Evolutionary conservation across 2,797 vertebrate species (phyloP).

Genomic region (Fistularia commersonii): DNA sequence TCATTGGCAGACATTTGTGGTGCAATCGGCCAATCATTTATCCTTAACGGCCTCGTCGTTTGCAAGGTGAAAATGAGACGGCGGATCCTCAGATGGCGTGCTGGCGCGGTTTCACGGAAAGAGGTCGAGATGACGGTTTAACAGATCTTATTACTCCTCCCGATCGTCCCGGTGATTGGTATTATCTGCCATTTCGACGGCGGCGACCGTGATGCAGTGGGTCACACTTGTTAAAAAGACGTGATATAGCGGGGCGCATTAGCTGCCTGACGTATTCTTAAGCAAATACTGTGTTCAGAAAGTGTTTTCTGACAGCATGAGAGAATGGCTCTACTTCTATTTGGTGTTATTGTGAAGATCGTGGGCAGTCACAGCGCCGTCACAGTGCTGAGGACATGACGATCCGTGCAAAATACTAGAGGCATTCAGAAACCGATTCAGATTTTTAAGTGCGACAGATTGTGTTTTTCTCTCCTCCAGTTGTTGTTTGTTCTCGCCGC

Average conservation of each 20-base stretch:
- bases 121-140: constrained; percentile 1
- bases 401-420: constrained; percentile 53
- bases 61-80: constrained; percentile 44
- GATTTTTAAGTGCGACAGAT: constrained; percentile 56
- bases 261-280: constrained; percentile 17
- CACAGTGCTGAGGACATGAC: constrained; percentile 48
- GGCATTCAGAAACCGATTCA: constrained; percentile 44
- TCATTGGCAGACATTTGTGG: too few species aligned
- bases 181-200: constrained; percentile 1
- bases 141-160: too few species aligned
- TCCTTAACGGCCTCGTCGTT: constrained; percentile 15
- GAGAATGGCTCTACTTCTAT: constrained; percentile 33
- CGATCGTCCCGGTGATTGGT: too few species aligned
- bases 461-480: constrained; percentile 35
- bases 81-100: constrained; percentile 28
- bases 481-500: constrained; percentile 51
- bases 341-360: constrained; percentile 42
- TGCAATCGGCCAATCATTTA: constrained; percentile 22
- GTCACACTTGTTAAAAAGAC: too few species aligned
- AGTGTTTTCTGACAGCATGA: constrained; percentile 34
- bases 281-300: constrained; percentile 37
- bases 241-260: constrained; percentile 9
- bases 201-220: constrained; percentile 11
- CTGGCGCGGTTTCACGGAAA: constrained; percentile 19
- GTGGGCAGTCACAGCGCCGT: constrained; percentile 37